phyloP scores from a whole-genome alignment of 2,888 invertebrate genomes.

The Zele albiditarsus region DNA sequence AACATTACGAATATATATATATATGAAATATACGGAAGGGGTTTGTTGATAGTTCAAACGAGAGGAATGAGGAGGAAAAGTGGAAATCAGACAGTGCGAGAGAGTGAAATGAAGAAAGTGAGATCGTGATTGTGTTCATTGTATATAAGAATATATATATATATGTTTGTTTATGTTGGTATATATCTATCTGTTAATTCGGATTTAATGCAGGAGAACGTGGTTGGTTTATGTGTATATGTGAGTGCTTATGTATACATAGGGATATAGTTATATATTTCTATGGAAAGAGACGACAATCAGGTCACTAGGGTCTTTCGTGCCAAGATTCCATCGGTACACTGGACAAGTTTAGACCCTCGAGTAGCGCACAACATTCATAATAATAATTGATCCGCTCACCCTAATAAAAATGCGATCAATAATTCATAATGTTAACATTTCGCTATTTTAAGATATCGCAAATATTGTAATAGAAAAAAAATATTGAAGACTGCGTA shows the following conservation, averaged over 20 bases:
- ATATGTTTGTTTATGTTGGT: constrained; percentile 39
- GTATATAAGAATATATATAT: neutral
- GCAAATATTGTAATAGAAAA: no score
- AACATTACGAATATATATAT: constrained; percentile 3
- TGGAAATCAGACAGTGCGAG: constrained; percentile 5
- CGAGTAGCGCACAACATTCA: constrained; percentile 33
- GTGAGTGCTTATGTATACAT: neutral
- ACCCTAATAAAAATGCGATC: neutral
- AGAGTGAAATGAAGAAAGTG: neutral
- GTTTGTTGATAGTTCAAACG: neutral
- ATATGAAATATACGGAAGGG: neutral
- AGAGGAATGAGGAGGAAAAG: neutral
- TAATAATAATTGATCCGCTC: constrained; percentile 26
- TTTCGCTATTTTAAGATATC: no score
- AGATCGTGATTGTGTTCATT: neutral
- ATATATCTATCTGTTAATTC: constrained; percentile 67
- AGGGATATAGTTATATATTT: no score
- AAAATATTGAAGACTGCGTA: no score
- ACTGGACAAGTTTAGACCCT: constrained; percentile 64
- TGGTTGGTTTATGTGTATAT: constrained; percentile 31
- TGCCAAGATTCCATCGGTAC: constrained; percentile 62
- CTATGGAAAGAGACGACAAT: constrained; percentile 51
- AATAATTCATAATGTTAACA: no score
- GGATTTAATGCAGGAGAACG: constrained; percentile 61
- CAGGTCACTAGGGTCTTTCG: constrained; percentile 66